Evolutionary conservation across 2,888 invertebrate genomes (phyloP).

Genomic region (Heteropelma amictum): DNA sequence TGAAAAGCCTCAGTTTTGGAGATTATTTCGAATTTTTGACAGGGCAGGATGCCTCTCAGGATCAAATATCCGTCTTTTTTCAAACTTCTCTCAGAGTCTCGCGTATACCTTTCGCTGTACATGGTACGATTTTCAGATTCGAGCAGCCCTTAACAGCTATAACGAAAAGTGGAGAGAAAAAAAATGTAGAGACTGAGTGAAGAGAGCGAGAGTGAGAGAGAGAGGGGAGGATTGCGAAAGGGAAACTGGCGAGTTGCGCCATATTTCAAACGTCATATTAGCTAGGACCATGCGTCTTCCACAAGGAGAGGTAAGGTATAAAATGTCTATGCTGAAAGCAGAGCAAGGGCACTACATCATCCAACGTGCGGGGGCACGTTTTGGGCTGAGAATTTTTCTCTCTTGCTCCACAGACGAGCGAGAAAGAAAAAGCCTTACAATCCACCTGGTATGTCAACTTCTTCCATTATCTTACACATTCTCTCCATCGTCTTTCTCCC

Average conservation of each 20-base stretch:
- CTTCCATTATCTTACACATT: slow-evolving; percentile 46
- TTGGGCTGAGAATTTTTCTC: slow-evolving; percentile 55
- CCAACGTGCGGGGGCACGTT: slow-evolving; percentile 52
- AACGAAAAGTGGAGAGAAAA: too few species aligned
- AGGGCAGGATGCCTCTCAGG: neutral
- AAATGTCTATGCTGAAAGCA: slow-evolving; percentile 71
- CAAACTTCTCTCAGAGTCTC: slow-evolving; percentile 3
- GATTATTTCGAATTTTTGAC: too few species aligned
- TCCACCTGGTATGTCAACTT: slow-evolving; percentile 63
- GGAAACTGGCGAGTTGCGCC: slow-evolving; percentile 61
- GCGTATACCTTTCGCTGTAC: slow-evolving; percentile 11
- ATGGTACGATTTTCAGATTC: slow-evolving; percentile 9
- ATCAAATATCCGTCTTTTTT: slow-evolving; percentile 10
- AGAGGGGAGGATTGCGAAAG: too few species aligned
- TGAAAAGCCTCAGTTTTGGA: too few species aligned
- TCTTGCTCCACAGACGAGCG: slow-evolving; percentile 15
- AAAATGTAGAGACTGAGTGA: slow-evolving; percentile 7
- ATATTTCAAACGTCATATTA: slow-evolving; percentile 75
- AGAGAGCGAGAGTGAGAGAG: slow-evolving; percentile 39
- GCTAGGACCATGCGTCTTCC: slow-evolving; percentile 72
- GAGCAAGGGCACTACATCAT: slow-evolving; percentile 69
- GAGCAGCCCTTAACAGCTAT: slow-evolving; percentile 22
- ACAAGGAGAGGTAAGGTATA: slow-evolving; percentile 59
- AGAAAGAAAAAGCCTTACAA: neutral
- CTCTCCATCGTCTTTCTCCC: slow-evolving; percentile 32